Conservation (phyloP, 2,797 vertebrate genomes). For the Anisognathus igniventris region DNA sequence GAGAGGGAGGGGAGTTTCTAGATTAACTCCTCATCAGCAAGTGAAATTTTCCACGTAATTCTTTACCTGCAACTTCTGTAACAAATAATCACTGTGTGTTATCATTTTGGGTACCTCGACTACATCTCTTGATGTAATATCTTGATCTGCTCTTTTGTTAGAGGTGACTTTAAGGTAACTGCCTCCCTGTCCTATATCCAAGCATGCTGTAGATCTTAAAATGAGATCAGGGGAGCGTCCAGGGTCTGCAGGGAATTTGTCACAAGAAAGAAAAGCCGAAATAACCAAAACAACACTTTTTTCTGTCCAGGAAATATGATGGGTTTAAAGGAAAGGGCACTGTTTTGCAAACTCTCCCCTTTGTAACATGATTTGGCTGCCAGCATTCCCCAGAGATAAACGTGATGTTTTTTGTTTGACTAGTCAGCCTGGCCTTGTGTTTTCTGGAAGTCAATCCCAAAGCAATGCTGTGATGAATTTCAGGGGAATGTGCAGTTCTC, state of each 20-base stretch:
- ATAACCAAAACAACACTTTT: background rate
- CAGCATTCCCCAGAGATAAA: background rate
- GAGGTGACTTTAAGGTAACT: background rate
- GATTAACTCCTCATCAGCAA: background rate
- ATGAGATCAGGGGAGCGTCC: background rate
- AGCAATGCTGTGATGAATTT: background rate
- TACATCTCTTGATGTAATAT: background rate
- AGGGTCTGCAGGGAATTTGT: background rate
- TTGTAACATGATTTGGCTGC: background rate
- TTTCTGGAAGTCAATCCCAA: background rate
- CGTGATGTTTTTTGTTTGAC: background rate
- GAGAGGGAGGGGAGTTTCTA: background rate
- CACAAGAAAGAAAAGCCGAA: background rate
- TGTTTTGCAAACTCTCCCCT: conserved; percentile 17
- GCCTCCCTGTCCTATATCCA: background rate
- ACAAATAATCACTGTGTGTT: background rate
- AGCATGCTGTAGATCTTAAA: background rate
- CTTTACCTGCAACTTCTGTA: background rate
- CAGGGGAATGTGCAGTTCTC: background rate
- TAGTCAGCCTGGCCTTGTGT: background rate
- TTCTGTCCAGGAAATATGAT: conserved; percentile 4
- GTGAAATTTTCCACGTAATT: background rate
- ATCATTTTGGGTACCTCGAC: background rate
- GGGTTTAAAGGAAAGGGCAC: background rate
- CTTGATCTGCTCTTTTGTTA: background rate